Evolutionary conservation across 2,113 vertebrate species (phyloP).

Genomic region (Holacanthus passer): DNA sequence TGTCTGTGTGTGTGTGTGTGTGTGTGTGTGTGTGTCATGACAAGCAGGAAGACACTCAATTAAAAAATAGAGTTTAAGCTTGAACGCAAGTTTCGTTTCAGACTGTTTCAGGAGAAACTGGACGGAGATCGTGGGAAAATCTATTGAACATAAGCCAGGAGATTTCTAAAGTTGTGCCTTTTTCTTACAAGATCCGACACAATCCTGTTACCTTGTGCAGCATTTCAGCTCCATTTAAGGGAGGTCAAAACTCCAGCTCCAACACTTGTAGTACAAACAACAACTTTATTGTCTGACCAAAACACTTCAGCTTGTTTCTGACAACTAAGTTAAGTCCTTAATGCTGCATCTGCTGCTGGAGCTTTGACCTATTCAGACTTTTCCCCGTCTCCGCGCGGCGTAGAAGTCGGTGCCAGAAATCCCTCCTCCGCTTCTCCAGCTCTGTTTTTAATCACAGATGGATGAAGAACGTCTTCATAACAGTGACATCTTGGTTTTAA

Average conservation of each 20-base stretch:
- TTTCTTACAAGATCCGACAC: no score
- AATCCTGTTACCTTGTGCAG: no score
- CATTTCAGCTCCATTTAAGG: no score
- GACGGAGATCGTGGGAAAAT: no score
- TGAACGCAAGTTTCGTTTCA: no score
- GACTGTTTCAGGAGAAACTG: no score
- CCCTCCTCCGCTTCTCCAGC: neutral
- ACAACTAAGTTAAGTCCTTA: no score
- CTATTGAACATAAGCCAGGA: no score
- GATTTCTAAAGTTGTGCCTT: no score
- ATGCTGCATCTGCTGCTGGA: neutral
- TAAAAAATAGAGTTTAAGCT: slow-evolving; percentile 1
- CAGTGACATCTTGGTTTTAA: neutral
- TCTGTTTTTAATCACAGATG: neutral
- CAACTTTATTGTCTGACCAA: neutral
- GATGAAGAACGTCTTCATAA: neutral
- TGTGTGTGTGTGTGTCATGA: no score
- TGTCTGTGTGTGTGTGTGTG: no score
- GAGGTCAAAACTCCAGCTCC: neutral
- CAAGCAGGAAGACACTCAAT: neutral
- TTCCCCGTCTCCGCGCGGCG: neutral
- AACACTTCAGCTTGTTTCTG: neutral
- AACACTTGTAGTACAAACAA: neutral
- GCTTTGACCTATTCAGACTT: neutral
- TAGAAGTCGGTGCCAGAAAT: neutral